These are phyloP conservation scores for Apotomis capreana DNA, from an alignment of 2,888 invertebrate genomes.

Conservation along the genomic window DNA sequence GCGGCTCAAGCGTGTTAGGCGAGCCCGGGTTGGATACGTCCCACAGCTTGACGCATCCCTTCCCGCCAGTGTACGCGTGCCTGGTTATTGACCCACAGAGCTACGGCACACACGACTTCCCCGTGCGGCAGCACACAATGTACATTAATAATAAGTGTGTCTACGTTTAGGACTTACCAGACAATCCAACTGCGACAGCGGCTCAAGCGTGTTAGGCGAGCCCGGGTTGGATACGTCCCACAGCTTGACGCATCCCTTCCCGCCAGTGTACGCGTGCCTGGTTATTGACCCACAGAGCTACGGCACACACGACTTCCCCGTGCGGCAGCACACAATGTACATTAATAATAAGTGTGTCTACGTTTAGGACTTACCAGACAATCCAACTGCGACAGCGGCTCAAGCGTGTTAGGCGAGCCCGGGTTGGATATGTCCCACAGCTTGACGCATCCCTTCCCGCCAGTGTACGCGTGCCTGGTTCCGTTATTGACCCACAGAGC, in stretches of 20 bases:
- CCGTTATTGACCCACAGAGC: no score
- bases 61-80: constrained; percentile 99
- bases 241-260: constrained; percentile 98
- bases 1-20: constrained; percentile 92
- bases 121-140: no score
- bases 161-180: constrained; percentile 80
- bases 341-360: no score
- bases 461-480: constrained; percentile 97
- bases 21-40: constrained; percentile 94
- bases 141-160: constrained; percentile 61
- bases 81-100: constrained; percentile 54
- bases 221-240: constrained; percentile 96
- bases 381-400: constrained; percentile 95
- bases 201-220: constrained; percentile 93
- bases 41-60: constrained; percentile 99
- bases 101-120: no score
- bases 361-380: constrained; percentile 86
- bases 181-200: constrained; percentile 95
- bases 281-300: no score
- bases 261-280: constrained; percentile 96
- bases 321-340: no score
- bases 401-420: constrained; percentile 91
- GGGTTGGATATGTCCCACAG: constrained; percentile 97
- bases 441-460: constrained; percentile 98
- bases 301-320: no score